phyloP scores from a whole-genome alignment of 2,797 vertebrate genomes.

The Lates japonicus region DNA sequence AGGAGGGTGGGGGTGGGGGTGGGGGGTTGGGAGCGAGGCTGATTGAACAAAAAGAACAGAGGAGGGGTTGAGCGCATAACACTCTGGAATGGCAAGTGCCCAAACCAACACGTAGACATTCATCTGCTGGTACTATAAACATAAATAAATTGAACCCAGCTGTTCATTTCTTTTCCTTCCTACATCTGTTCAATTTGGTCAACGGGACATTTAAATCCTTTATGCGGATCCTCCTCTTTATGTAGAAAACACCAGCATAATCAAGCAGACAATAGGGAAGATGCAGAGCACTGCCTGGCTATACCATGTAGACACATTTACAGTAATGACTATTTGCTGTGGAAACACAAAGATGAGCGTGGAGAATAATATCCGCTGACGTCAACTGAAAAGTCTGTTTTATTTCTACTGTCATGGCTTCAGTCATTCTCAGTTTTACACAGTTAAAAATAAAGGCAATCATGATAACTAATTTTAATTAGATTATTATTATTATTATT shows the following conservation, averaged over 20 bases:
- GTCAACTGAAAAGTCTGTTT: conserved; percentile 22
- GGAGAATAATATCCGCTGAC: conserved; percentile 31
- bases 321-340: conserved; percentile 24
- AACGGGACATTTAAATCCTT: conserved; percentile 44
- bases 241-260: conserved; percentile 22
- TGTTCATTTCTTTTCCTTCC: neutral
- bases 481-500: neutral
- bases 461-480: conserved; percentile 16
- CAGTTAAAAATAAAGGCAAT: conserved; percentile 1
- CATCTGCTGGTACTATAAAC: conserved; percentile 46
- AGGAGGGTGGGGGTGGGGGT: conserved; percentile 23
- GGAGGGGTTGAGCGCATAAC: conserved; percentile 61
- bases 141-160: conserved; percentile 39
- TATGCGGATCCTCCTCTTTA: conserved; percentile 31
- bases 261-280: conserved; percentile 22
- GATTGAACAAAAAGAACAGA: conserved; percentile 79
- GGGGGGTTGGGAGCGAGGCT: conserved; percentile 45
- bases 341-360: conserved; percentile 6
- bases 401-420: conserved; percentile 17
- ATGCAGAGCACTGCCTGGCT: conserved; percentile 12
- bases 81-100: conserved; percentile 67
- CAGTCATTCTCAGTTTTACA: neutral
- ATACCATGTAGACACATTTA: conserved; percentile 23
- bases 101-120: conserved; percentile 48
- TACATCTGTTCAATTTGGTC: conserved; percentile 34